Base-by-base conservation (phyloP, 2,888 invertebrate genomes). In the Nomada ruficornis region DNA sequence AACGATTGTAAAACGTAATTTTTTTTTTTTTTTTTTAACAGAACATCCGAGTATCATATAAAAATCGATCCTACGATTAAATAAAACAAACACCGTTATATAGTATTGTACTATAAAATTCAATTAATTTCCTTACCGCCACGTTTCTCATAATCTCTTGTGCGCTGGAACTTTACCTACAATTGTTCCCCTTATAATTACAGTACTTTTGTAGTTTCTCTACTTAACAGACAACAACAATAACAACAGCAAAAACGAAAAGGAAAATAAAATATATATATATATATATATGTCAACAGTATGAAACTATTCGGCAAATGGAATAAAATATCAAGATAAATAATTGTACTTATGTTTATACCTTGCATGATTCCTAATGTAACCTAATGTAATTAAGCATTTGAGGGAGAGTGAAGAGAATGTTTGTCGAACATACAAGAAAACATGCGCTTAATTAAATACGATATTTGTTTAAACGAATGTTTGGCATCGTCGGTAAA, bases 161-260 rank as follows among this genome's bases (percentile, higher is more conserved):
- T 80, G 80, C 80, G 73, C 67, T 80, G 80, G 80, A 80, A 80
- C 80, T 80, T 80, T 52, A 68, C 80, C 73, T 80, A 80, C 67
- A 80, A 80, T 80, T 80, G 80, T 80, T 80, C 80, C 80, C 36
- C 80, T 80, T 80, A 80, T 62, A 50, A 52, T 73, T 80, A 73
- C 63, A 65, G 65, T 80, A 68, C 50, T 80, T 71, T 62, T 52
- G 20, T 57, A 62, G 23, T 52, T 36, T 36, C 26, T 59, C 29
- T 63, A 55, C 50, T 80, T 52, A 70, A 44, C 29, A n/a, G 36
- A 36, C 36, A 36, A 36, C 36, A 36, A 36, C 36, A 36, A 7
- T 36, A 36, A 36, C 36, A 36, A 36, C 36, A 36, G 7, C 36
- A 57, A 68, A 68, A 26, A 60, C 2, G 54, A 71, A 71, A 42